Percentiles rank a stretch among this genome's conserved stretches.
Conservation (phyloP, 2,797 vertebrate species). For the Anguilla pacifica region DNA sequence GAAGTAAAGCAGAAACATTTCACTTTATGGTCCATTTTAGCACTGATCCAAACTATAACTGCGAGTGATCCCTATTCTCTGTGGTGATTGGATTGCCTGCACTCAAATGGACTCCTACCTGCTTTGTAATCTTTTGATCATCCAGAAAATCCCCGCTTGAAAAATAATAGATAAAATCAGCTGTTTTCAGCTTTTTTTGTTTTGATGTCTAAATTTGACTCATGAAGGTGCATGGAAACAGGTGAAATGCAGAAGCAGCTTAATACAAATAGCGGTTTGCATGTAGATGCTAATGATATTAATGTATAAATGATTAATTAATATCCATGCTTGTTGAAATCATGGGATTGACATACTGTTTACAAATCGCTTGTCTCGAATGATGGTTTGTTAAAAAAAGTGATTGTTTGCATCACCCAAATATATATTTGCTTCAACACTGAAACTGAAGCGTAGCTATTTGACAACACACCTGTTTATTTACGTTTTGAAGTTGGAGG, state of each 20-base stretch:
- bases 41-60: neutral
- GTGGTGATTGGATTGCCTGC: neutral
- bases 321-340: neutral
- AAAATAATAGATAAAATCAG: neutral
- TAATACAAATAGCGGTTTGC: neutral
- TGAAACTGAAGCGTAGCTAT: neutral
- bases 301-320: neutral
- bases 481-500: neutral
- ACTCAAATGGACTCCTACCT: neutral
- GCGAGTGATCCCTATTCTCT: neutral
- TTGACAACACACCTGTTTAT: neutral
- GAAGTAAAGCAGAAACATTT: neutral
- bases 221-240: neutral
- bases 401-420: neutral
- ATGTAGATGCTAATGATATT: neutral
- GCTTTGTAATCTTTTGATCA: neutral
- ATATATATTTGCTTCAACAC: neutral
- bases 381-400: too few species aligned
- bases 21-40: neutral
- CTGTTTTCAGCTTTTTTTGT: neutral
- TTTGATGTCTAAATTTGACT: neutral
- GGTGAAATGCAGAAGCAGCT: neutral
- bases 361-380: too few species aligned
- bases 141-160: neutral
- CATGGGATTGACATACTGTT: neutral